These are phyloP conservation scores for Tenualosa ilisha DNA, from an alignment of 2,797 vertebrate genomes.

Conservation along the genomic window DNA sequence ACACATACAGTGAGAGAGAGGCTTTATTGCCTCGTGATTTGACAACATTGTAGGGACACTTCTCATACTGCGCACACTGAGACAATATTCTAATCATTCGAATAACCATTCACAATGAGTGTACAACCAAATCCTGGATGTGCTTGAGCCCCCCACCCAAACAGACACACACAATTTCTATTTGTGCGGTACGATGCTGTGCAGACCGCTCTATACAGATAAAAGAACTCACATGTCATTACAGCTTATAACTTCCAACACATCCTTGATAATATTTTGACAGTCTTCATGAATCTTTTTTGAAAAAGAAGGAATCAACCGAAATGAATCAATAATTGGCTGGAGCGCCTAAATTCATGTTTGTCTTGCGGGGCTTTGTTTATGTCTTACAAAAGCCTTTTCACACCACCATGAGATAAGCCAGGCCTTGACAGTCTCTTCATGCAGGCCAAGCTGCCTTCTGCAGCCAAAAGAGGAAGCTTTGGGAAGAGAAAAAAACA, in stretches of 20 bases:
- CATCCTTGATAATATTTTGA: neutral
- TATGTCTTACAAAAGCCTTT: slow-evolving; percentile 10
- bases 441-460: neutral
- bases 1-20: neutral
- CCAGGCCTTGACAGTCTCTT: slow-evolving; percentile 14
- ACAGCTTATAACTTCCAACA: neutral
- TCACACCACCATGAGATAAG: slow-evolving; percentile 2
- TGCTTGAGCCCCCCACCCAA: neutral
- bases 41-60: neutral
- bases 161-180: neutral
- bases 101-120: neutral
- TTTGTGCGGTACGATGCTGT: neutral
- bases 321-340: neutral
- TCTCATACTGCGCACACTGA: neutral
- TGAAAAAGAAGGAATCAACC: neutral
- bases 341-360: neutral
- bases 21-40: neutral
- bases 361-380: neutral
- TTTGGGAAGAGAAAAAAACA: neutral
- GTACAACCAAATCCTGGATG: neutral
- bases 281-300: neutral
- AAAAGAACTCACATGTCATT: neutral
- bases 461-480: slow-evolving; percentile 9
- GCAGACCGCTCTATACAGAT: neutral
- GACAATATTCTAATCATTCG: neutral